Conservation (phyloP, 1,140 invertebrate genomes). For the Saccostrea echinata region DNA sequence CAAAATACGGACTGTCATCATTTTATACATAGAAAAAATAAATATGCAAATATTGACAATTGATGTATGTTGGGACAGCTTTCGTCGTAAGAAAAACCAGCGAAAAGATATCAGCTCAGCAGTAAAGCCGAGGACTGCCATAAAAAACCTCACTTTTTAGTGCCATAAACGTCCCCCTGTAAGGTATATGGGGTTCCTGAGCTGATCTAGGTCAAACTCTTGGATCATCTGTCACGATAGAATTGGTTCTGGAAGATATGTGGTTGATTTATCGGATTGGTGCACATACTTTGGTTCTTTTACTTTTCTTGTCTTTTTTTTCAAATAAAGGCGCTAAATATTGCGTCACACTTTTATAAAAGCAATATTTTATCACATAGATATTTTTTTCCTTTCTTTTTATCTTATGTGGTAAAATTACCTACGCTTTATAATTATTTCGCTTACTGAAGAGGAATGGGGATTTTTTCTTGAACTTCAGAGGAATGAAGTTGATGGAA, state of each 20-base stretch:
- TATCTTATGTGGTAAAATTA: not conserved
- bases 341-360: not conserved
- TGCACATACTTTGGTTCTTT: not conserved
- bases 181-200: not conserved
- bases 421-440: too few species aligned
- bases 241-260: not conserved
- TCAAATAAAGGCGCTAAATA: not conserved
- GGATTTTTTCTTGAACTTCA: too few species aligned
- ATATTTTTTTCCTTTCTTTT: too few species aligned
- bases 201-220: constrained; percentile 13
- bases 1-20: not conserved
- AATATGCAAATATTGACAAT: constrained; percentile 39
- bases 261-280: not conserved
- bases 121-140: constrained; percentile 1
- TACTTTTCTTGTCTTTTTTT: not conserved
- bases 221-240: not conserved
- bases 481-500: too few species aligned
- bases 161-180: not conserved
- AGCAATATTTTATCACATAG: too few species aligned
- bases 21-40: constrained; percentile 37
- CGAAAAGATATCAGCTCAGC: constrained; percentile 1
- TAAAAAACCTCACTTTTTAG: not conserved
- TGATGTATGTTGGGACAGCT: constrained; percentile 21
- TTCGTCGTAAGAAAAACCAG: constrained; percentile 1
- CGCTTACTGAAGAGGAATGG: too few species aligned